These are phyloP conservation scores for Tapirus indicus DNA, from an alignment of 2,797 vertebrate species.

Conservation along the genomic window DNA sequence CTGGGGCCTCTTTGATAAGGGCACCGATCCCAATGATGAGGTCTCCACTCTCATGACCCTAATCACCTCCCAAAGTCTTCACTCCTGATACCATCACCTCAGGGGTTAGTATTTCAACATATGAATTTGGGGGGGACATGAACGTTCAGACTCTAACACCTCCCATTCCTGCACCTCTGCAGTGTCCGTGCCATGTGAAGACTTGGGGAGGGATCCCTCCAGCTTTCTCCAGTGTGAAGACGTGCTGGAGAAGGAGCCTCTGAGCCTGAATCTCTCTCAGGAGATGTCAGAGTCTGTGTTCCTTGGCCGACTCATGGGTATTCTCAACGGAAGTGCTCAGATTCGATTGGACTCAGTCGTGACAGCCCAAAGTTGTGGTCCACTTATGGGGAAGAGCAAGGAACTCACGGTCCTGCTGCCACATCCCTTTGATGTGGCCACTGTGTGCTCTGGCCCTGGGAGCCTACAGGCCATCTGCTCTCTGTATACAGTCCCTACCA, in stretches of 20 bases:
- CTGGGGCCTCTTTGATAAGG: too few relatives aligned
- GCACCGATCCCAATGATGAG: neutral
- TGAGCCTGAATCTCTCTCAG: neutral
- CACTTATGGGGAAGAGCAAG: neutral
- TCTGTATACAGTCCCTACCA: neutral
- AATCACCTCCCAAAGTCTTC: neutral
- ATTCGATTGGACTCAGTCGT: neutral
- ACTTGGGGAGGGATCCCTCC: rapidly evolving
- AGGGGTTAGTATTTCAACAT: neutral
- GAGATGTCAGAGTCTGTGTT: neutral
- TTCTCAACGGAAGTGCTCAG: neutral
- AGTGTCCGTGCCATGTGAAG: rapidly evolving
- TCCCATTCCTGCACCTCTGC: neutral
- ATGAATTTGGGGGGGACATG: neutral
- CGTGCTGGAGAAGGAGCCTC: neutral
- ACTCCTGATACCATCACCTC: too few relatives aligned
- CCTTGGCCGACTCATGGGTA: neutral
- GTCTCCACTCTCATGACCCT: neutral
- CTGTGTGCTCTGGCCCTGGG: neutral
- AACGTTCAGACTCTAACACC: neutral
- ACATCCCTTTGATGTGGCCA: neutral
- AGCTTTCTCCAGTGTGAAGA: neutral
- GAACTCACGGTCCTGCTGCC: neutral
- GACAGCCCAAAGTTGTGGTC: neutral
- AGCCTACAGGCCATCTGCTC: neutral